Base-by-base conservation (phyloP, 2,888 invertebrate species). In the Sialis fuliginosa region DNA sequence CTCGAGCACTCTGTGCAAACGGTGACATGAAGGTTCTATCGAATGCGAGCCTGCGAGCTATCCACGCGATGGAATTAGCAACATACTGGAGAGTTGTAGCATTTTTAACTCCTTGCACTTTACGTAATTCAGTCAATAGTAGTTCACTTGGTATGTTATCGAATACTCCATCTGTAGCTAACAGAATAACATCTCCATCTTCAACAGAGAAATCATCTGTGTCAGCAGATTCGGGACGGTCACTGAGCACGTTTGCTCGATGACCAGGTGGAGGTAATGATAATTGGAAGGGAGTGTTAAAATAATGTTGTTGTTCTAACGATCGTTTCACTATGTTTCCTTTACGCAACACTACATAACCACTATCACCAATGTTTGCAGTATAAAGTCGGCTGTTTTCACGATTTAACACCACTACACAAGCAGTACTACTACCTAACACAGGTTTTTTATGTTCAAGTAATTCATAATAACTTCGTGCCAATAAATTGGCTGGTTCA, bases 301-400 rank as follows among this genome's bases (percentile, higher is more conserved):
- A 97, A 69, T 96, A 96, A 67, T 97, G 97, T 59, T 95, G 93
- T 61, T 97, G 97, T 63, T 97, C 97, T 58, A 88, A 87, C 5
- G 95, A 95, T 51, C 89, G 80, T 62, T 92, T 88, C 31, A 97
- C 82, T 13, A 97, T 79, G 55, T 81, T 75, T 13, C 91, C 92
- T 45, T 77, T 75, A 22, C 93, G 75, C 48, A 92, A 86, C 46
- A 97, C 84, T 70, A 96, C 83, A 67, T 91, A 96, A 9, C 97
- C 97, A 61, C 95, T 95, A 69, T 97, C 97, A n/a, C 97, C 97
- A 55, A 97, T 88, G 69, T 97, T 97, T 45, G 96, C 96, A 9
- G 96, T 88, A 59, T 93, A 90, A 61, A 97, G 78, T 54, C 83
- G 86, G 61, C 81, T 81, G 57, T 87, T 91, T 58, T 84, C 85